A percentile compares a stretch with the other conserved stretches of the same genome.
phyloP scores from a whole-genome alignment of 2,888 invertebrate genomes.

The Pachycephus smyrnensis region DNA sequence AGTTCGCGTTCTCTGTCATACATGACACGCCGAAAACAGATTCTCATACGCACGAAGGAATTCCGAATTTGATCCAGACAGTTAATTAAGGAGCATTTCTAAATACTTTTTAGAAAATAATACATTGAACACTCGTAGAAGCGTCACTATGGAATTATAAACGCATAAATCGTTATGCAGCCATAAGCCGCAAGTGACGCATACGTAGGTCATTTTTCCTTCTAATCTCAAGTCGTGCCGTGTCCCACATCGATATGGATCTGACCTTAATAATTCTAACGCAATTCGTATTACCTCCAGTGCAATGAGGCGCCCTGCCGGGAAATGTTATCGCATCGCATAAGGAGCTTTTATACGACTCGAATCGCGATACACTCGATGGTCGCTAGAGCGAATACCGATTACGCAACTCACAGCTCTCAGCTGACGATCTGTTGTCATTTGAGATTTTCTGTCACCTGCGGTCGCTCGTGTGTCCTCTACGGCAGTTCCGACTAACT shows the following conservation, averaged over 20 bases:
- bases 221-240: neutral
- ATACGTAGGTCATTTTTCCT: constrained; percentile 2
- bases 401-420: neutral
- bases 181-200: neutral
- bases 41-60: neutral
- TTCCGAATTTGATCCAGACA: neutral
- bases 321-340: neutral
- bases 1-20: neutral
- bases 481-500: neutral
- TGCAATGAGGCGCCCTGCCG: neutral
- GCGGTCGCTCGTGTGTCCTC: neutral
- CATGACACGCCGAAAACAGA: neutral
- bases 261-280: constrained; percentile 51
- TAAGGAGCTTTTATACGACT: neutral
- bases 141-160: neutral
- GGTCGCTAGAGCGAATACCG: neutral
- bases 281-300: constrained; percentile 13
- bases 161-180: neutral
- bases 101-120: neutral
- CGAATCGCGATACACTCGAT: neutral
- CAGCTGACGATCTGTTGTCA: constrained; percentile 11
- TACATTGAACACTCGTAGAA: neutral
- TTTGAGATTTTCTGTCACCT: constrained; percentile 1
- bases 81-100: neutral
- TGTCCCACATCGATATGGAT: constrained; percentile 49